These are phyloP conservation scores for Saccostrea echinata DNA, from an alignment of 1,140 invertebrate genomes.

Conservation along the genomic window DNA sequence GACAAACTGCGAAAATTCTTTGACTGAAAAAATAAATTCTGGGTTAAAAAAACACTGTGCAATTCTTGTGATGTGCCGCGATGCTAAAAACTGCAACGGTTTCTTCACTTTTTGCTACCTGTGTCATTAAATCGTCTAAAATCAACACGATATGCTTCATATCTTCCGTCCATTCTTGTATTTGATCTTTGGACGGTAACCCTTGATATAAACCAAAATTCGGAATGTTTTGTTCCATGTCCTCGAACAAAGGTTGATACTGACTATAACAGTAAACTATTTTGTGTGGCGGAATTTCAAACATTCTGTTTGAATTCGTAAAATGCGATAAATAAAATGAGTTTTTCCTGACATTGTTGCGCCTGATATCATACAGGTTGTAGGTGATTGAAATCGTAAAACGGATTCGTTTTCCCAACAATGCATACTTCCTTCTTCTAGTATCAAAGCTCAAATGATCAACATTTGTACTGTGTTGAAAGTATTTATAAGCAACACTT, in stretches of 20 bases:
- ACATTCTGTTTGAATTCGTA: constrained; percentile 19
- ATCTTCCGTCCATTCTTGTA: neutral
- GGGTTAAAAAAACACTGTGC: constrained; percentile 28
- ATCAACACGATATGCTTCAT: constrained; percentile 1
- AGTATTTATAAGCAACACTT: too few species aligned
- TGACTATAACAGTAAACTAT: constrained; percentile 33
- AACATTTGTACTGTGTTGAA: neutral
- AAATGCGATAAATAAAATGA: constrained; percentile 15
- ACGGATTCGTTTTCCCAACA: neutral
- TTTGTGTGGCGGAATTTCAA: constrained; percentile 35
- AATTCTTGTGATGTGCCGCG: constrained; percentile 16
- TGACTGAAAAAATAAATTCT: constrained; percentile 29
- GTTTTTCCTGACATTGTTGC: constrained; percentile 50
- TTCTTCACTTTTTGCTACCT: constrained; percentile 19
- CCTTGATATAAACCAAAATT: constrained; percentile 36
- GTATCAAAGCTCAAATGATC: neutral
- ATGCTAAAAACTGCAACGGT: constrained; percentile 17
- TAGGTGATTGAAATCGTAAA: constrained; percentile 26
- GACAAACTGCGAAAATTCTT: constrained; percentile 1
- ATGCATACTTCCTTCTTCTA: neutral
- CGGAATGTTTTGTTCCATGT: constrained; percentile 47
- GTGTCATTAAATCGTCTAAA: constrained; percentile 43
- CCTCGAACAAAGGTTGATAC: constrained; percentile 45
- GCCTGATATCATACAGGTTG: constrained; percentile 43
- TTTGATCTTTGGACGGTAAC: constrained; percentile 1